These are phyloP conservation scores for Lacanobia wlatinum DNA, from an alignment of 2,888 invertebrate genomes.

Conservation along the genomic window DNA sequence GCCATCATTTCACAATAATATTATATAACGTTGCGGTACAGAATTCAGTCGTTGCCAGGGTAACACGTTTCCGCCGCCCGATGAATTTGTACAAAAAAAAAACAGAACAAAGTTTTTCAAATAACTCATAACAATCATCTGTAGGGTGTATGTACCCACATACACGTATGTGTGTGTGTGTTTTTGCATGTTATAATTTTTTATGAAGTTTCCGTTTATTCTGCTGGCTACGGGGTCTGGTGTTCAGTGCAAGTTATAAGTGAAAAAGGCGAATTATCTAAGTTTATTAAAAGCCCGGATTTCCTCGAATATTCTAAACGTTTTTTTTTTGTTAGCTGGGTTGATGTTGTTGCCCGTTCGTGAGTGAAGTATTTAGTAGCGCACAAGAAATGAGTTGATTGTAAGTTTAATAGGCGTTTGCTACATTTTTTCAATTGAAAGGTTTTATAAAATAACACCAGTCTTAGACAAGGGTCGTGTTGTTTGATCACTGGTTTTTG, in stretches of 20 bases:
- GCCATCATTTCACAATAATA: constrained; percentile 46
- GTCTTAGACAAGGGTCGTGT: too few relatives aligned
- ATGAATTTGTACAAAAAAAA: constrained; percentile 60
- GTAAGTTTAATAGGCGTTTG: too few relatives aligned
- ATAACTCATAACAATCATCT: constrained; percentile 80
- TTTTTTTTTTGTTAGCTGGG: too few relatives aligned
- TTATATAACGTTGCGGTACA: constrained; percentile 31
- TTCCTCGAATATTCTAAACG: too few relatives aligned
- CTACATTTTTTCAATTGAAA: too few relatives aligned
- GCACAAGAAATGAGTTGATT: too few relatives aligned
- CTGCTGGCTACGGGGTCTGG: constrained; percentile 43
- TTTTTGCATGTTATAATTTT: constrained; percentile 84
- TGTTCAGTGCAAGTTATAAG: constrained; percentile 60
- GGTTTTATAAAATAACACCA: too few relatives aligned
- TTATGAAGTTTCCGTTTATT: constrained; percentile 78
- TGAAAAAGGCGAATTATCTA: not conserved
- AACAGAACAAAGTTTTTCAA: constrained; percentile 73
- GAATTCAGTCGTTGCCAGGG: constrained; percentile 49
- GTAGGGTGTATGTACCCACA: constrained; percentile 67
- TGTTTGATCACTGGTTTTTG: too few relatives aligned
- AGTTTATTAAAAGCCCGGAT: too few relatives aligned
- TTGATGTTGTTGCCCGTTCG: too few relatives aligned
- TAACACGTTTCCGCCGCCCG: constrained; percentile 40
- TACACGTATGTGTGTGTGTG: constrained; percentile 72
- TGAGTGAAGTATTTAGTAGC: too few relatives aligned